These are phyloP conservation scores for Meandrusa payeni DNA, from an alignment of 2,888 invertebrate genomes.

Conservation along the genomic window DNA sequence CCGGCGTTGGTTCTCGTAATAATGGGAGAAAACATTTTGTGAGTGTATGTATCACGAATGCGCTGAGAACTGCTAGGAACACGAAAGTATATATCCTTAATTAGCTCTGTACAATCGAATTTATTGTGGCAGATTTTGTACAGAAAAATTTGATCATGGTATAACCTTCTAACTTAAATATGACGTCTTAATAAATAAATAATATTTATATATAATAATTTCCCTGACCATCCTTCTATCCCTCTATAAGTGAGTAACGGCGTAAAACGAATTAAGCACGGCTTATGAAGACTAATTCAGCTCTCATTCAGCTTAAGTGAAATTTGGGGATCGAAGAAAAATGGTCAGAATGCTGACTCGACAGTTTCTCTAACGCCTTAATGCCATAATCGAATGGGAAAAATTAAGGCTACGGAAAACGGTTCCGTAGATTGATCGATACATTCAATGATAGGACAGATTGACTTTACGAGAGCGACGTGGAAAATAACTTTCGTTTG, in stretches of 20 bases:
- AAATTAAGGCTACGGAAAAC: conserved; percentile 59
- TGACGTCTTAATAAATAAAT: no score
- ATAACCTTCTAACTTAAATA: no score
- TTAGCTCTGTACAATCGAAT: no score
- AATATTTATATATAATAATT: no score
- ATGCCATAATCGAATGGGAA: conserved; percentile 64
- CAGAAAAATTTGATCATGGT: no score
- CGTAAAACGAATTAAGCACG: conserved; percentile 56
- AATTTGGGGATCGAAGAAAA: conserved; percentile 67
- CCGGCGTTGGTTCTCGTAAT: no score
- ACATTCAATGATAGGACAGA: conserved; percentile 33
- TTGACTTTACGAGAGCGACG: conserved; percentile 20
- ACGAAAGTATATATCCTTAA: no score
- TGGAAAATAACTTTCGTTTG: conserved; percentile 3
- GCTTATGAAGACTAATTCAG: conserved; percentile 60
- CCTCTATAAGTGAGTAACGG: conserved; percentile 36
- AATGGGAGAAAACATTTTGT: no score
- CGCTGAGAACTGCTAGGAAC: no score
- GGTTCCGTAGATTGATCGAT: conserved; percentile 44
- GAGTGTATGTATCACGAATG: no score
- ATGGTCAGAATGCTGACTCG: conserved; percentile 59
- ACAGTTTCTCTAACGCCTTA: conserved; percentile 54
- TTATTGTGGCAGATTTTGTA: no score
- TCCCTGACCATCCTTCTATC: conserved; percentile 20
- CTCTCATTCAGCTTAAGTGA: conserved; percentile 58